Evolutionary conservation across 1,140 invertebrate species (phyloP).

Genomic region (Drosophila persimilis): DNA sequence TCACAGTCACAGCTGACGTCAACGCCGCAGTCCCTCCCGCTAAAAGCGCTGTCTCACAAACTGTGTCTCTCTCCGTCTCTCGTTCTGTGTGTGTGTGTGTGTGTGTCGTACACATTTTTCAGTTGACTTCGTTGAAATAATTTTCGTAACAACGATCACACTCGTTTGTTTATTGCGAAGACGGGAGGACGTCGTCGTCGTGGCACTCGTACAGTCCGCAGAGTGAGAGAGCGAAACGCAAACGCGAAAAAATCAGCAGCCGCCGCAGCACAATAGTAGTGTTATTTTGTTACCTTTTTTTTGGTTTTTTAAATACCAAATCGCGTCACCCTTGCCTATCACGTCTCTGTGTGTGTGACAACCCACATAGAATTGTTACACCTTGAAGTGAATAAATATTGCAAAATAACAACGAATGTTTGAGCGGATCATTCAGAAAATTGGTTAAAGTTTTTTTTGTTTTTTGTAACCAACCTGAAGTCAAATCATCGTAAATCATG

Average conservation of each 20-base stretch:
- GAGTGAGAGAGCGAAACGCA: conserved; percentile 40
- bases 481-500: too few relatives aligned
- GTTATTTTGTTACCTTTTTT: conserved; percentile 13
- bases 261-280: too few relatives aligned
- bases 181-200: conserved; percentile 72
- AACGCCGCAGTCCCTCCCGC: not conserved
- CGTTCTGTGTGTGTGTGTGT: conserved; percentile 13
- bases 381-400: too few relatives aligned
- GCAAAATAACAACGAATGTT: too few relatives aligned
- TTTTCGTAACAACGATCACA: conserved; percentile 83
- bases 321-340: too few relatives aligned
- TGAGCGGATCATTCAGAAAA: too few relatives aligned
- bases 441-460: too few relatives aligned
- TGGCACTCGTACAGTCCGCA: conserved; percentile 54
- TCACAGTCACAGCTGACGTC: conserved; percentile 13
- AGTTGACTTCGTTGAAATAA: conserved; percentile 82
- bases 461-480: too few relatives aligned
- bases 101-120: conserved; percentile 66
- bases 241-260: conserved; percentile 21
- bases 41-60: conserved; percentile 1
- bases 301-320: not conserved
- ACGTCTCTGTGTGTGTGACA: too few relatives aligned
- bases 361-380: too few relatives aligned
- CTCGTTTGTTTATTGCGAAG: conserved; percentile 81
- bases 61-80: not conserved